Base-by-base conservation (phyloP, 2,797 vertebrate species). In the Enteromius fasciolatus region DNA sequence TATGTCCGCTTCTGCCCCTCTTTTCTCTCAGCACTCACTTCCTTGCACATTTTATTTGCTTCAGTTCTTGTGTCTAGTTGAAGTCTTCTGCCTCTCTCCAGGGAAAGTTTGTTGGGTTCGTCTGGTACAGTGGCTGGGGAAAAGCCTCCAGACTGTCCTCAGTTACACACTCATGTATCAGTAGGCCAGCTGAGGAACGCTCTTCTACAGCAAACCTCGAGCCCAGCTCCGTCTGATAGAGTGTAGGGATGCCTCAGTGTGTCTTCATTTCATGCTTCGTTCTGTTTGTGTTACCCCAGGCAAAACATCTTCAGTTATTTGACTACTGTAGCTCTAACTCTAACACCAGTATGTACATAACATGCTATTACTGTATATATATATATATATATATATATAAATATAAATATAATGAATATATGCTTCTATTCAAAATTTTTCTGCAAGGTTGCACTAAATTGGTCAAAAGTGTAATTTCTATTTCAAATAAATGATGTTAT, bases 161-260 rank as follows among this genome's bases (percentile, higher is more conserved):
- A 93, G 87, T 92, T 96, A 85, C 92, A 87, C 89, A 95, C 94
- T 81, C 90, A 89, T n/a, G 93, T 95, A 89, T 95, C 94, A 17
- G 94, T 96, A 87, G 94, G 92, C 67, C 90, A 91, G 90, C 89
- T 94, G 85, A 94, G 91, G 88, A 94, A 86, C 28, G 83, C 87
- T 76, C 92, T 95, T 39, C 90, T 95, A 85, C 90, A 91, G 84
- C 93, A 94, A 91, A 92, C 87, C 67, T 89, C 86, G 23, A 91
- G 84, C 44, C 87, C 90, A 89, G 86, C 66, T 5, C 90, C 87
- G 79, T 83, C 90, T 3, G 89, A 93, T 57, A 93, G 87, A 90
- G 88, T 78, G 94, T 95, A 95, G 88, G 93, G 87, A 89, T 9
- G 86, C 82, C 88, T 69, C 89, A 89, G 68, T 79, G 74, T 80